Conservation (phyloP, 2,797 vertebrate genomes). For the Xenentodon cancila region DNA sequence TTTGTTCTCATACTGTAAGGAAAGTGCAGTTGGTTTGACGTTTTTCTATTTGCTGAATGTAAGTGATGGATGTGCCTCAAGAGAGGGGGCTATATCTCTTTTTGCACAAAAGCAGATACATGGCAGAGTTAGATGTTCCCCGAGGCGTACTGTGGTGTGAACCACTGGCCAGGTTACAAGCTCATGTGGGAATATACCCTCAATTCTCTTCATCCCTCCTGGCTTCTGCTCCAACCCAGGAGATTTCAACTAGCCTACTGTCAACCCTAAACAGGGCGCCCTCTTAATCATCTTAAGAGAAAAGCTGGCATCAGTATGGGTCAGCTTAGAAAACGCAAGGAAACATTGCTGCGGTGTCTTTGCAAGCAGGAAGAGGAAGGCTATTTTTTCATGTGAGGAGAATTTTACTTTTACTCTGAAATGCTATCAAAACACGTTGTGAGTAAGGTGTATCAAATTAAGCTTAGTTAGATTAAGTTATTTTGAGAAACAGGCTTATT, state of each 20-base stretch:
- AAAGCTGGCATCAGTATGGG: constrained; percentile 60
- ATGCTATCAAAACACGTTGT: no score
- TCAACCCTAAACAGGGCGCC: constrained; percentile 62
- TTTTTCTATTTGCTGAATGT: constrained; percentile 72
- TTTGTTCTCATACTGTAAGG: constrained; percentile 61
- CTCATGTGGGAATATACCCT: constrained; percentile 68
- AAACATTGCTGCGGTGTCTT: constrained; percentile 11
- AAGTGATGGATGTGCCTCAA: constrained; percentile 78
- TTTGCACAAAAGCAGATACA: constrained; percentile 60
- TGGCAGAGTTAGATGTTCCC: constrained; percentile 61
- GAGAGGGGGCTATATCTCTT: constrained; percentile 69
- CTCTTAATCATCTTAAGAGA: constrained; percentile 79
- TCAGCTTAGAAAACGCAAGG: constrained; percentile 37
- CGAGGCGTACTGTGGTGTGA: constrained; percentile 53
- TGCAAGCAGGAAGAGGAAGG: no score
- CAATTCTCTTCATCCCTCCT: constrained; percentile 28
- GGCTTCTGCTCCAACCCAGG: constrained; percentile 53
- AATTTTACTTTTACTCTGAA: no score
- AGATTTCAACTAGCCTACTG: constrained; percentile 69
- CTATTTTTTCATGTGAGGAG: no score
- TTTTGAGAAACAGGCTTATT: no score
- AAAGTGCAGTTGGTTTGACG: constrained; percentile 80
- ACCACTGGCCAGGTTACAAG: constrained; percentile 66
- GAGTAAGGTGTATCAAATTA: neutral
- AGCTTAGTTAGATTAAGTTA: neutral